phyloP scores from a whole-genome alignment of 1,140 invertebrate species.

The Subanguina moxae region DNA sequence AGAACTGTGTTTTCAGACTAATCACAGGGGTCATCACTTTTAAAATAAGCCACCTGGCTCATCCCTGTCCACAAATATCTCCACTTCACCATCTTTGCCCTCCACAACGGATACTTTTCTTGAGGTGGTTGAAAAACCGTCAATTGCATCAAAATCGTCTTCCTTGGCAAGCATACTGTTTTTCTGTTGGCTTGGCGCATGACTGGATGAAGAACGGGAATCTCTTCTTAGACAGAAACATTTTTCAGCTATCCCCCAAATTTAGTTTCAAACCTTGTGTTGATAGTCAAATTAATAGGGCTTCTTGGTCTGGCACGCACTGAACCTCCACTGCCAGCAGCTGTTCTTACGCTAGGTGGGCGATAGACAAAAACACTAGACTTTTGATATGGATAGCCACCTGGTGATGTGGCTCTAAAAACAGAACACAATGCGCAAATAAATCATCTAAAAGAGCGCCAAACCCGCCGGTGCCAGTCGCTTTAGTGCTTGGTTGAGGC shows the following conservation, averaged over 20 bases:
- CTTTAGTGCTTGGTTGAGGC: not conserved
- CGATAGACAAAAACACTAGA: not conserved
- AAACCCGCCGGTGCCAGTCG: not conserved
- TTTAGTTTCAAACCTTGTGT: not conserved
- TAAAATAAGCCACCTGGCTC: slow-evolving; percentile 4
- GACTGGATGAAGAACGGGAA: not conserved
- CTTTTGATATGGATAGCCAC: not conserved
- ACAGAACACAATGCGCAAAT: too few relatives aligned
- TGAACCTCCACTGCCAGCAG: slow-evolving; percentile 5
- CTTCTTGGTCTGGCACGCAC: not conserved
- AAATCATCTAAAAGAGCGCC: too few relatives aligned
- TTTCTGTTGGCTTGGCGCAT: not conserved
- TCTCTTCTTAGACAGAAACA: not conserved
- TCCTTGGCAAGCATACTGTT: slow-evolving; percentile 1
- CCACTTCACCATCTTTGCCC: slow-evolving; percentile 21
- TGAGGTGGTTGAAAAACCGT: not conserved
- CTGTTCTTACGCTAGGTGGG: not conserved
- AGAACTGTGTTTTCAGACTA: too few relatives aligned
- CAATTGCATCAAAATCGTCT: slow-evolving; percentile 10
- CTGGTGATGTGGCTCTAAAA: not conserved
- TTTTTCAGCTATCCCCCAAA: not conserved
- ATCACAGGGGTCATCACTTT: too few relatives aligned
- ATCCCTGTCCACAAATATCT: slow-evolving; percentile 45
- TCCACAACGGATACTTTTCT: slow-evolving; percentile 1
- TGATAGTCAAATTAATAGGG: not conserved